Evolutionary conservation across 2,797 vertebrate genomes (phyloP), one percentile per base, ranked within the genome.

Genomic region (Selene dorsalis): DNA sequence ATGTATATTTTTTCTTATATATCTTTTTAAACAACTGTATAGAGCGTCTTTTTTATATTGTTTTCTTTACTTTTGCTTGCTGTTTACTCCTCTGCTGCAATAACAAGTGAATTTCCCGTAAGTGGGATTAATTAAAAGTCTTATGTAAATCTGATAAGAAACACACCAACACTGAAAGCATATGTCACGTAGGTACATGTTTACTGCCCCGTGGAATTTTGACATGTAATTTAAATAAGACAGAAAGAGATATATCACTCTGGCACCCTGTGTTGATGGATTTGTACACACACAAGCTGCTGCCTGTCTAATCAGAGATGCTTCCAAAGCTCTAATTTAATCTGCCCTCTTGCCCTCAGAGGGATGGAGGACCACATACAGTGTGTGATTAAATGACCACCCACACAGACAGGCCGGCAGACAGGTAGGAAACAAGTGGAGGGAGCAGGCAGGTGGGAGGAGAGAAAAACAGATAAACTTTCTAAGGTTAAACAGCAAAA

Each of bases 361-460:
- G 16, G 66, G 83, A 88, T 74, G 81, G 52, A 61, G 73, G 84
- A 84, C 68, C 81, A 83, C 83, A 83, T 62, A 32, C 66, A 73
- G 76, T 60, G 84, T 88, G 78, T 86, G 84, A 81, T 87, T 87
- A 84, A 76, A 69, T 77, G 82, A 73, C 86, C 80, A 83, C 86
- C 84, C 81, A 85, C 79, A 84, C 79, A 73, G 48, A 79, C 81
- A 65, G 50, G 20, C 77, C 61, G 13, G 45, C 65, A 62, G 48
- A 62, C 62, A 72, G 14, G 39, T 48, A 48, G 45, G 18, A 48
- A 48, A 20, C 45, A 48, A n/a, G 45, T 8, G 9, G 45, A 20
- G 45, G 45, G 45, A 20, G 45, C 18, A 20, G 45, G 45, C 45
- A 48, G 45, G 45, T 48, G 66, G 71, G 75, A 52, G 35, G 45